Percentiles rank a stretch among this genome's conserved stretches.
Evolutionary conservation across 2,888 invertebrate genomes (phyloP).

Genomic region (Galerucella pusilla): DNA sequence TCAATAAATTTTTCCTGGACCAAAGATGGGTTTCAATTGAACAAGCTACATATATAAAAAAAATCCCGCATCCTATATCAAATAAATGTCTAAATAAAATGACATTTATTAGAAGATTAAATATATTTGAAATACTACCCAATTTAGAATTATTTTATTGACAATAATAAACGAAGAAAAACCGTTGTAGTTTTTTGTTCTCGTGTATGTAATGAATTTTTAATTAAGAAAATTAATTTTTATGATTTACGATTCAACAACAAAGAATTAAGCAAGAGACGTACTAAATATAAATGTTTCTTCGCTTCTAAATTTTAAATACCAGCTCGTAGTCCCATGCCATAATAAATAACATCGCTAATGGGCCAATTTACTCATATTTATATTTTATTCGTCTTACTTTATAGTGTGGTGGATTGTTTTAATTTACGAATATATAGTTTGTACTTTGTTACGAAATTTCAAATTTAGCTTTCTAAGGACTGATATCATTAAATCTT

Average conservation of each 20-base stretch:
- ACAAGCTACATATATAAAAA: too few relatives aligned
- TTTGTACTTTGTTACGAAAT: neutral
- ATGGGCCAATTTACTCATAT: slow-evolving; percentile 33
- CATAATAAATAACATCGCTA: slow-evolving; percentile 28
- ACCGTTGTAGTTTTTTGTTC: slow-evolving; percentile 1
- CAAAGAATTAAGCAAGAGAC: slow-evolving; percentile 23
- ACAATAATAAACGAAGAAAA: neutral
- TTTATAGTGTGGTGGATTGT: slow-evolving; percentile 15
- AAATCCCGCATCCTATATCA: neutral
- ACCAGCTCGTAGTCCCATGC: slow-evolving; percentile 9
- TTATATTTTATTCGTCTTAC: slow-evolving; percentile 23
- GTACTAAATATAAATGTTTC: slow-evolving; percentile 17
- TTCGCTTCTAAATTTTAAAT: slow-evolving; percentile 21
- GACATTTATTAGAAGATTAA: slow-evolving; percentile 5
- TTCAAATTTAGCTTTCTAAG: too few relatives aligned
- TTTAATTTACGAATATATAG: neutral
- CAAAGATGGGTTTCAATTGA: too few relatives aligned
- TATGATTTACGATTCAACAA: slow-evolving; percentile 22
- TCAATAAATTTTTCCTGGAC: too few relatives aligned
- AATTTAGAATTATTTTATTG: neutral
- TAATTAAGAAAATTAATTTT: slow-evolving; percentile 21
- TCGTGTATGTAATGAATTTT: slow-evolving; percentile 28
- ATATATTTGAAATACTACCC: neutral
- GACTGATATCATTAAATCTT: too few relatives aligned
- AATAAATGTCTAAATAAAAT: slow-evolving; percentile 8